phyloP scores from a whole-genome alignment of 2,797 vertebrate genomes.

The Hirundo rustica region DNA sequence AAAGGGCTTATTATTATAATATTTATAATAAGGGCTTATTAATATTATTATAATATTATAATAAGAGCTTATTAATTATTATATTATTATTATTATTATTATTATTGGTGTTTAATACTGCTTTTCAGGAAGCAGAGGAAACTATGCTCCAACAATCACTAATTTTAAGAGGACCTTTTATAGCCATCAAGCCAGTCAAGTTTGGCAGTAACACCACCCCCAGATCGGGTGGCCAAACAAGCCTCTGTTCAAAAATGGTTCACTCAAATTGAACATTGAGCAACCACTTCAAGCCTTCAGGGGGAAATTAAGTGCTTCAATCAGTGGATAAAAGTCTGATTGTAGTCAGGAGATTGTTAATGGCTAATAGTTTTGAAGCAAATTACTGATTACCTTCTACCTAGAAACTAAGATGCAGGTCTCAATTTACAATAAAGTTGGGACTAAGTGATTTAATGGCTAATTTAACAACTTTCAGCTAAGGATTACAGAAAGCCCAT shows the following conservation, averaged over 20 bases:
- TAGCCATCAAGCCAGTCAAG: not conserved
- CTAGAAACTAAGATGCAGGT: not conserved
- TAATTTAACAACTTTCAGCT: not conserved
- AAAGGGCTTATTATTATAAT: too few species aligned
- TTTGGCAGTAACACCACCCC: not conserved
- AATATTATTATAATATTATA: too few species aligned
- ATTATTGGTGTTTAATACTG: not conserved
- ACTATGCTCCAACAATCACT: not conserved
- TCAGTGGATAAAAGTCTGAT: not conserved
- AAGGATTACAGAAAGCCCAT: not conserved
- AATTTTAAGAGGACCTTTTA: not conserved
- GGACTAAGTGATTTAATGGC: not conserved
- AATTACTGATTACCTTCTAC: not conserved
- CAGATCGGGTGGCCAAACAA: too few species aligned
- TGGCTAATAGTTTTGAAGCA: not conserved
- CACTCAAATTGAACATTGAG: not conserved
- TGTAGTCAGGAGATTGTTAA: not conserved
- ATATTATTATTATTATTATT: too few species aligned
- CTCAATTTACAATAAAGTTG: not conserved
- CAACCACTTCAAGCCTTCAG: not conserved
- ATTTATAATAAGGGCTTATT: too few species aligned
- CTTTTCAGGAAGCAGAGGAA: not conserved
- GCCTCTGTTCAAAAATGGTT: not conserved
- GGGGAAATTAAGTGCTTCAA: not conserved
- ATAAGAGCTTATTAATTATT: too few species aligned